A percentile compares a stretch with the other conserved stretches of the same genome.
phyloP scores from a whole-genome alignment of 1,140 invertebrate genomes.

The Andrena cerasifolii region DNA sequence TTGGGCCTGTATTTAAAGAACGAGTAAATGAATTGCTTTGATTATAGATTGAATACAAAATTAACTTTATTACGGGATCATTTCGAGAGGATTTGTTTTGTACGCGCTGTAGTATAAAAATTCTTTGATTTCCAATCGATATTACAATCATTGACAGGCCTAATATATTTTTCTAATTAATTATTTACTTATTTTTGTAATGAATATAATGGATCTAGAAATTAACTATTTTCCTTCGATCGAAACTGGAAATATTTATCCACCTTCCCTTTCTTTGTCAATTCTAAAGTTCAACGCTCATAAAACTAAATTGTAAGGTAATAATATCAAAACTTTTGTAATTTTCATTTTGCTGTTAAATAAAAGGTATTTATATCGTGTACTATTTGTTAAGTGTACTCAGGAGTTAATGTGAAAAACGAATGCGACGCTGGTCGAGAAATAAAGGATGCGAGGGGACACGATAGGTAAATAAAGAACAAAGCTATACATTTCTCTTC shows the following conservation, averaged over 20 bases:
- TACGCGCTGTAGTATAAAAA: neutral
- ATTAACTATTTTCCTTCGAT: conserved; percentile 13
- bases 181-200: conserved; percentile 46
- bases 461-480: neutral
- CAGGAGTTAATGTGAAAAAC: neutral
- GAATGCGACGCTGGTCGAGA: too few relatives aligned
- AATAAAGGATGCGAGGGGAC: too few relatives aligned
- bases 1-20: neutral
- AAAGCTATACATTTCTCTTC: conserved; percentile 3
- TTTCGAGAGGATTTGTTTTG: neutral
- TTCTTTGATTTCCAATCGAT: neutral
- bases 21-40: neutral
- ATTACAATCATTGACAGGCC: neutral
- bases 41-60: neutral
- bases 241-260: conserved; percentile 4
- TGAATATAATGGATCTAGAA: conserved; percentile 14
- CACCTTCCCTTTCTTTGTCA: conserved; percentile 25
- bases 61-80: too few relatives aligned
- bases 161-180: conserved; percentile 41
- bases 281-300: conserved; percentile 37
- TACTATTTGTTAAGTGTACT: neutral
- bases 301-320: conserved; percentile 44
- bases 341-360: conserved; percentile 62
- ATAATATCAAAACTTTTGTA: conserved; percentile 52
- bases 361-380: conserved; percentile 57